Percentiles rank a stretch among this genome's conserved stretches.
Conservation (phyloP, 2,888 invertebrate species). For the Agonopterix subpropinquella region DNA sequence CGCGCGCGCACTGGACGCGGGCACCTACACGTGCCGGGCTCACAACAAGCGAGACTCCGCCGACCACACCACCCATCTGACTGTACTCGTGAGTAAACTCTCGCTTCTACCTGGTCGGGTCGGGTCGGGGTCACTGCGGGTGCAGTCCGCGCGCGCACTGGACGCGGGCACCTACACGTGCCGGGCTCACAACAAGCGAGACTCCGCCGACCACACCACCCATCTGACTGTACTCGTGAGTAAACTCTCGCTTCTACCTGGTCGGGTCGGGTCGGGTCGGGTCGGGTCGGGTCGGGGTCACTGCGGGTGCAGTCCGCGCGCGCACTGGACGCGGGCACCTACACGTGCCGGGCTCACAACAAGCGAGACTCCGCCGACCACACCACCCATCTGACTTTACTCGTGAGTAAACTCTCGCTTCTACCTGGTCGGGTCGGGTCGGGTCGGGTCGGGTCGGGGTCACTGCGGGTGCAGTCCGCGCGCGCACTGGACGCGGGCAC, state of each 20-base stretch:
- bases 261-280: too few relatives aligned
- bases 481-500: slow-evolving; percentile 90
- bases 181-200: slow-evolving; percentile 91
- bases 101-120: slow-evolving; percentile 87
- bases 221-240: too few relatives aligned
- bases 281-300: too few relatives aligned
- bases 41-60: slow-evolving; percentile 91
- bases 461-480: slow-evolving; percentile 86
- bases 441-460: too few relatives aligned
- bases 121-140: slow-evolving; percentile 84
- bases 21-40: slow-evolving; percentile 96
- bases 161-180: slow-evolving; percentile 97
- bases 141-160: slow-evolving; percentile 84
- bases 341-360: slow-evolving; percentile 95
- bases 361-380: slow-evolving; percentile 92
- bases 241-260: slow-evolving; percentile 86
- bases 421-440: slow-evolving; percentile 85
- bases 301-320: slow-evolving; percentile 87
- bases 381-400: slow-evolving; percentile 88
- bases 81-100: too few relatives aligned
- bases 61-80: slow-evolving; percentile 91
- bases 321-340: slow-evolving; percentile 91
- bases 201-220: slow-evolving; percentile 91
- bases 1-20: slow-evolving; percentile 88
- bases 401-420: slow-evolving; percentile 89